phyloP scores from a whole-genome alignment of 1,140 invertebrate genomes.

The Teleogryllus occipitalis region DNA sequence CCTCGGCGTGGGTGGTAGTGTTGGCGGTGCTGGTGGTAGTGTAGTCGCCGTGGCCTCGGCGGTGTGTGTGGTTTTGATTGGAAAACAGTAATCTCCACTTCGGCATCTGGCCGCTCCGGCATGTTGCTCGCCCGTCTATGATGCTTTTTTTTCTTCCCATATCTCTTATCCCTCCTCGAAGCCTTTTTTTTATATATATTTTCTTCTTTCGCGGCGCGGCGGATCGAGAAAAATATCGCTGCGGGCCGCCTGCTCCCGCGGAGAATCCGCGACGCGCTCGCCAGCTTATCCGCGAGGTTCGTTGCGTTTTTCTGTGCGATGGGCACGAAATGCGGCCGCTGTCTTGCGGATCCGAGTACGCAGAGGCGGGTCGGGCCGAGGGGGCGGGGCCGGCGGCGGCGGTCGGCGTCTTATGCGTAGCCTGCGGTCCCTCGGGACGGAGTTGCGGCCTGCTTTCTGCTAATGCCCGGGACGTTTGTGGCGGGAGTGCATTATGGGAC shows the following conservation, averaged over 20 bases:
- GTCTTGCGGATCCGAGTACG: no score
- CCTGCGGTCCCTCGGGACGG: no score
- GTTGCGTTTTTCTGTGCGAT: not conserved
- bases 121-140: not conserved
- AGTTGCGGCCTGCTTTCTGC: no score
- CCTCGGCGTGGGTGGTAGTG: not conserved
- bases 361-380: no score
- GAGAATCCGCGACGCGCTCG: not conserved
- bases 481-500: no score
- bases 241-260: not conserved
- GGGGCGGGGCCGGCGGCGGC: no score
- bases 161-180: no score
- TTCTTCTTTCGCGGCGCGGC: no score
- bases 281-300: not conserved
- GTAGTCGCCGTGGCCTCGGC: not conserved
- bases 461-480: no score
- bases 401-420: no score
- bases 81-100: slow-evolving; percentile 4
- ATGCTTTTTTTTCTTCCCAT: not conserved
- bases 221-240: no score
- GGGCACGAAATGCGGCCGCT: not conserved
- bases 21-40: not conserved
- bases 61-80: not conserved
- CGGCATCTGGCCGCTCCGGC: not conserved
- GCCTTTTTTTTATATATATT: no score